Base-by-base conservation (phyloP, 2,797 vertebrate genomes). In the Tragelaphus oryx region DNA sequence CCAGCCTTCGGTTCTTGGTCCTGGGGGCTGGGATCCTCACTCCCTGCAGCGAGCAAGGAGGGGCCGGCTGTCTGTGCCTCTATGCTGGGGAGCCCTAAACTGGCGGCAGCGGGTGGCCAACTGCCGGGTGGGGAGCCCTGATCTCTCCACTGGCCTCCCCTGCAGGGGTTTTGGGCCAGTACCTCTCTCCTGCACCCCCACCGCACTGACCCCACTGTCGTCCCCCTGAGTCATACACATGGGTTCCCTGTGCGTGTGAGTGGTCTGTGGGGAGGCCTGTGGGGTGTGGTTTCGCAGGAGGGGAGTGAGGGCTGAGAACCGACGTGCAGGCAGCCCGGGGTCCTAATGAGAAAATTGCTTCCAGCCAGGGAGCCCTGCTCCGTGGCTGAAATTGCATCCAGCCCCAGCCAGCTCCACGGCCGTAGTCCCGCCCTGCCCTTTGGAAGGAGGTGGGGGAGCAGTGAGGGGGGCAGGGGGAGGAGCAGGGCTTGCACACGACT, bases 331-430 rank as follows among this genome's bases (percentile, higher is more conserved):
- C 96, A 96, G 97, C 97, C 96, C 84, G 93, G 97, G 97, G 95
- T 96, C 96, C 95, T 98, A 98, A 98, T 96, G 97, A 98, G 97
- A 97, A 98, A 98, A 98, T 98, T 98, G 97, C 96, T 98, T 98
- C 98, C 97, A 98, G 97, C 95, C 97, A 96, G 94, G 83, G 89
- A 97, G 97, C 83, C 95, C 89, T 92, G 96, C 96, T 97, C 95
- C 95, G 97, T 57, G 97, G 97, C 97, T 98, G 97, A 98, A 98
- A 98, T 98, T 98, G 97, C 97, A 98, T 97, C 97, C 98, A 98
- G 97, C 95, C 95, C 94, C 95, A 95, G 96, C 97, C 97, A 94
- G 84, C 93, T 94, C 92, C 54, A 87, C 57, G 4, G 65, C 65
- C 18, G 28, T 95, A 97, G 94, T 94, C 94, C 97, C 89, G 65